A percentile compares a stretch with the other conserved stretches of the same genome.
Evolutionary conservation across 2,888 invertebrate species (phyloP).

Genomic region (Dryadula phaetusa): DNA sequence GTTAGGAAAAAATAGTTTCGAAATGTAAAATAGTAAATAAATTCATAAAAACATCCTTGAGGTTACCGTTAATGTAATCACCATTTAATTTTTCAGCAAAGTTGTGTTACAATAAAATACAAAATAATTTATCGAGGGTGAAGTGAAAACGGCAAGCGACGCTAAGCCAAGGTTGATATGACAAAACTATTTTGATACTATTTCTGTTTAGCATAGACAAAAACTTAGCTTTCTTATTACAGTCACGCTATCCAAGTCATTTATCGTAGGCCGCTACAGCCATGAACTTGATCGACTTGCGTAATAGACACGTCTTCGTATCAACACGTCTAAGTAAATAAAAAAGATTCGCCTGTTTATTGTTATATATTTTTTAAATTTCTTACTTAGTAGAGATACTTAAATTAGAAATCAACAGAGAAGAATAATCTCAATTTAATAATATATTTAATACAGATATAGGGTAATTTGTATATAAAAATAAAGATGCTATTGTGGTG

Average conservation of each 20-base stretch:
- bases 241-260: constrained; percentile 16
- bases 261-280: constrained; percentile 5
- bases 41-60: too few species aligned
- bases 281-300: constrained; percentile 27
- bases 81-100: neutral
- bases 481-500: too few species aligned
- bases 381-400: too few species aligned
- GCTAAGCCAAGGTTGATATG: constrained; percentile 26
- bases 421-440: neutral
- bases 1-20: too few species aligned
- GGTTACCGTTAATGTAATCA: too few species aligned
- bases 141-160: constrained; percentile 18
- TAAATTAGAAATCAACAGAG: too few species aligned
- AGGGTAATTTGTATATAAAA: neutral
- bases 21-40: too few species aligned
- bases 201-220: constrained; percentile 14
- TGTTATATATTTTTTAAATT: neutral
- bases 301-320: neutral
- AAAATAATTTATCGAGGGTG: constrained; percentile 8
- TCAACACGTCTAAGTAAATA: neutral
- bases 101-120: neutral
- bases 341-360: neutral
- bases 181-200: constrained; percentile 21
- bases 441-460: neutral
- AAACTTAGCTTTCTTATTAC: constrained; percentile 10